A percentile compares a stretch with the other conserved stretches of the same genome.
phyloP scores from a whole-genome alignment of 2,113 vertebrate species.

The Geococcyx californianus region DNA sequence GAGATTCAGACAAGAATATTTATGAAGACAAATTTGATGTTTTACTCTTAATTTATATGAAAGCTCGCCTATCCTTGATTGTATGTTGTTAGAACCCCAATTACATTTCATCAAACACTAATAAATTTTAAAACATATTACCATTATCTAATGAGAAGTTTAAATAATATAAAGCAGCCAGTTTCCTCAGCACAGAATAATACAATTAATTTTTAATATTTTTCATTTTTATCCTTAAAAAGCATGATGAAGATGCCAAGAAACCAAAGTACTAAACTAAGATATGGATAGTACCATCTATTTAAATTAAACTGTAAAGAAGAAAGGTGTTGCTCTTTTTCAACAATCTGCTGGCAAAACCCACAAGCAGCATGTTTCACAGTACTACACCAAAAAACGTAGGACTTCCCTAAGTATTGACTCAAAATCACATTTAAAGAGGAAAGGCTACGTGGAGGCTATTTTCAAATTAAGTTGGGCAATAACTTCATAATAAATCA shows the following conservation, averaged over 20 bases:
- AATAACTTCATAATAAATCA: background rate
- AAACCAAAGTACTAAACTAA: background rate
- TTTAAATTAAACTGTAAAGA: background rate
- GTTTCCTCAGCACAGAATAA: background rate
- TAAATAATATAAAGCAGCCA: background rate
- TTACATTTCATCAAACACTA: conserved; percentile 15
- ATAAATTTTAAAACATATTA: conserved; percentile 16
- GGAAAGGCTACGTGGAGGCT: background rate
- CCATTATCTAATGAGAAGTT: background rate
- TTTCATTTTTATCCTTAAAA: background rate
- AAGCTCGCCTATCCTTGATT: background rate
- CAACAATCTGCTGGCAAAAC: background rate
- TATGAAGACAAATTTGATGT: background rate
- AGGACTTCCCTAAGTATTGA: background rate
- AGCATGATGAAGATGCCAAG: background rate
- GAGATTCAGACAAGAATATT: background rate
- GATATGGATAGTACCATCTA: background rate
- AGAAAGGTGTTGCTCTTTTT: background rate
- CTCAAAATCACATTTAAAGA: background rate
- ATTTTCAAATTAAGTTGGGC: background rate
- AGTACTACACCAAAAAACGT: background rate
- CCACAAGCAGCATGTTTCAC: background rate
- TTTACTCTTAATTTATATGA: background rate
- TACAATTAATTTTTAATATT: background rate
- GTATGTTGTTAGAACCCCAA: background rate